Percentiles rank a stretch among this genome's conserved stretches.
phyloP scores from a whole-genome alignment of 2,888 invertebrate species.

The Theodoxus fluviatilis region DNA sequence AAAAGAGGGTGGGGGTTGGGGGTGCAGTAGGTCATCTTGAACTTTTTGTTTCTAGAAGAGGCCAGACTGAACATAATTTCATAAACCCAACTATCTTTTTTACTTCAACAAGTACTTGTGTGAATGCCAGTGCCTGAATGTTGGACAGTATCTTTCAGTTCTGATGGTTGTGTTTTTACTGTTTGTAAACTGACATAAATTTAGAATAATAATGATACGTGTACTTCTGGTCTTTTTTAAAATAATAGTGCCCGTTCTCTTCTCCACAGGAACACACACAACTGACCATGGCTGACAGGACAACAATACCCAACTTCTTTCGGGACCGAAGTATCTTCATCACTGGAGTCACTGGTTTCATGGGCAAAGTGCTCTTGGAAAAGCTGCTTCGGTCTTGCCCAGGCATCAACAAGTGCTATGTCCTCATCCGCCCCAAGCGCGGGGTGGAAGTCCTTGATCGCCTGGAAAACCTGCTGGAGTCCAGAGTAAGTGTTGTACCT shows the following conservation, averaged over 20 bases:
- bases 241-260: neutral
- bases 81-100: too few relatives aligned
- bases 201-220: neutral
- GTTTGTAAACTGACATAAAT: too few relatives aligned
- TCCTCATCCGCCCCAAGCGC: conserved; percentile 79
- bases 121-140: too few relatives aligned
- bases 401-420: conserved; percentile 76
- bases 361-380: conserved; percentile 88
- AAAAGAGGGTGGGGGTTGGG: too few relatives aligned
- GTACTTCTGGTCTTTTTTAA: neutral
- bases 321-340: conserved; percentile 80
- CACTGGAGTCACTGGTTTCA: conserved; percentile 93
- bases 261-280: conserved; percentile 7
- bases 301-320: conserved; percentile 71
- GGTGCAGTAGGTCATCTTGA: too few relatives aligned
- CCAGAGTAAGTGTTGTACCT: conserved; percentile 82
- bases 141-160: too few relatives aligned
- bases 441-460: conserved; percentile 75
- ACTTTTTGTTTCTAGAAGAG: too few relatives aligned
- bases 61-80: too few relatives aligned
- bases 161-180: too few relatives aligned
- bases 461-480: conserved; percentile 76
- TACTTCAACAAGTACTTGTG: too few relatives aligned
- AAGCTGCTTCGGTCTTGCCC: conserved; percentile 85
- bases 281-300: conserved; percentile 33